phyloP scores from a whole-genome alignment of 2,888 invertebrate species.

The Xanthorhoe spadicearia region DNA sequence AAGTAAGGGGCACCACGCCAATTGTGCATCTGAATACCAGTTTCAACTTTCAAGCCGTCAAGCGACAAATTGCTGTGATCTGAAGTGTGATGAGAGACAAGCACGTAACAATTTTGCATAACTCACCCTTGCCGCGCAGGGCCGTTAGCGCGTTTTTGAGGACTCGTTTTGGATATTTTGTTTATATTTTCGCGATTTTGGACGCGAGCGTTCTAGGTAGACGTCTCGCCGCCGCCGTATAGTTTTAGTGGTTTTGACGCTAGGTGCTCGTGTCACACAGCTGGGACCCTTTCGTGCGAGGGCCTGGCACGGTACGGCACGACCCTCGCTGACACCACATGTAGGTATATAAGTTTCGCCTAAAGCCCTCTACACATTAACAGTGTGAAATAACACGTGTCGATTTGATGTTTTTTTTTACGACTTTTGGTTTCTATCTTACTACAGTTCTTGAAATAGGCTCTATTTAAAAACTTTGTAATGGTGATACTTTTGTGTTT shows the following conservation, averaged over 20 bases:
- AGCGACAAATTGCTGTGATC: slow-evolving; percentile 8
- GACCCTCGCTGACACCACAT: slow-evolving; percentile 74
- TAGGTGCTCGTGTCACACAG: slow-evolving; percentile 77
- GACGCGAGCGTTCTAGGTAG: slow-evolving; percentile 48
- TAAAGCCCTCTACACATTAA: slow-evolving; percentile 67
- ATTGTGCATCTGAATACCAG: slow-evolving; percentile 3
- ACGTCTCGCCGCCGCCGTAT: slow-evolving; percentile 63
- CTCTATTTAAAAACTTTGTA: slow-evolving; percentile 2
- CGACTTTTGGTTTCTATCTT: slow-evolving; percentile 23
- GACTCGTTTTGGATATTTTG: slow-evolving; percentile 64
- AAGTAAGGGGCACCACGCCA: slow-evolving; percentile 18
- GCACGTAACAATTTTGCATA: slow-evolving; percentile 1
- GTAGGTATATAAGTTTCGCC: slow-evolving; percentile 62
- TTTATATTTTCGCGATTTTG: slow-evolving; percentile 39
- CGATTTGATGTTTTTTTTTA: not conserved
- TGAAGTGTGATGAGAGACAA: slow-evolving; percentile 8
- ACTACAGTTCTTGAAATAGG: slow-evolving; percentile 16
- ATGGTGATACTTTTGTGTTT: slow-evolving; percentile 1
- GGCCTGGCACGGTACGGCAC: slow-evolving; percentile 81
- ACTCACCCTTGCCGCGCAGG: slow-evolving; percentile 61
- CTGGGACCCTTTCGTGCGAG: slow-evolving; percentile 71
- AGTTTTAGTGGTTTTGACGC: slow-evolving; percentile 79
- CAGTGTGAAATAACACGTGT: slow-evolving; percentile 27
- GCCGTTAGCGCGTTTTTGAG: slow-evolving; percentile 48
- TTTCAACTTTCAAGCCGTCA: not conserved